Evolutionary conservation across 2,797 vertebrate genomes (phyloP).

Genomic region (Picus viridis): DNA sequence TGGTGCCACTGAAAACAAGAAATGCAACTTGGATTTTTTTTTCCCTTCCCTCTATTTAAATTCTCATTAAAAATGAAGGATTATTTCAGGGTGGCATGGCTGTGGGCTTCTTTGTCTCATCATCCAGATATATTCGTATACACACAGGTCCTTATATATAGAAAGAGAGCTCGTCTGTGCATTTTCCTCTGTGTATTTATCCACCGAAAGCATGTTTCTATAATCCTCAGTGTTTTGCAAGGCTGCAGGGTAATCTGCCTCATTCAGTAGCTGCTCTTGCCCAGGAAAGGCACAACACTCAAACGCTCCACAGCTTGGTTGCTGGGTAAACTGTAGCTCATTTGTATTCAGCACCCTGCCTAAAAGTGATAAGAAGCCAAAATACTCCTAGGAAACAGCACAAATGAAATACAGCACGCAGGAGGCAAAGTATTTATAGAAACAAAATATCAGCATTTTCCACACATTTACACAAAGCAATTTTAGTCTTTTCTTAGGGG

Average conservation of each 20-base stretch:
- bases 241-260: conserved; percentile 24
- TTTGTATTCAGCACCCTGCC: conserved; percentile 76
- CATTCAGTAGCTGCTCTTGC: conserved; percentile 60
- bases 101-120: not conserved
- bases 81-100: not conserved
- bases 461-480: conserved; percentile 83
- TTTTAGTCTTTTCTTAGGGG: conserved; percentile 78
- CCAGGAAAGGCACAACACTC: conserved; percentile 57
- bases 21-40: not conserved
- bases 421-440: conserved; percentile 84
- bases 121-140: not conserved
- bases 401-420: conserved; percentile 73
- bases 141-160: not conserved
- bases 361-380: conserved; percentile 77
- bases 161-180: not conserved
- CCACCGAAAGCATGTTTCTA: conserved; percentile 60
- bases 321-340: conserved; percentile 64
- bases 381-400: conserved; percentile 76
- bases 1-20: not conserved
- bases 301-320: conserved; percentile 35
- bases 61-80: conserved; percentile 8
- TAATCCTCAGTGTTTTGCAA: conserved; percentile 60
- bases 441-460: conserved; percentile 85
- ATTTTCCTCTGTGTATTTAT: conserved; percentile 58
- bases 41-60: conserved; percentile 20